A percentile compares a stretch with the other conserved stretches of the same genome.
phyloP scores from a whole-genome alignment of 1,140 invertebrate genomes.

The Brachionus rotundiformis region DNA sequence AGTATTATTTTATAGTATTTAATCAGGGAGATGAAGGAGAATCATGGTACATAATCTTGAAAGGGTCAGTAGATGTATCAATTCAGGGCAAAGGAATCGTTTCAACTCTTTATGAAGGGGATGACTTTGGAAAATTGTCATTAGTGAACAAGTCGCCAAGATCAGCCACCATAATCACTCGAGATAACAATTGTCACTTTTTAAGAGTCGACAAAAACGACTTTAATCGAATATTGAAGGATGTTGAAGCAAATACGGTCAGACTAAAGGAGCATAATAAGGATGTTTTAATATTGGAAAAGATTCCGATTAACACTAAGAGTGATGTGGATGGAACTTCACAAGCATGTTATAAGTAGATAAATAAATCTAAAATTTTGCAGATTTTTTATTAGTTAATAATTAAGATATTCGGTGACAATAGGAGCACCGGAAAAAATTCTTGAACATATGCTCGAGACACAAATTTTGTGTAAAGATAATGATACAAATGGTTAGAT shows the following conservation, averaged over 20 bases:
- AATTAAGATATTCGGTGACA: slow-evolving; percentile 79
- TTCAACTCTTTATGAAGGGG: slow-evolving; percentile 78
- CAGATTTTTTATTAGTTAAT: slow-evolving; percentile 49
- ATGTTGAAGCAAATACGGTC: slow-evolving; percentile 85
- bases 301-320: slow-evolving; percentile 67
- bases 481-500: slow-evolving; percentile 59
- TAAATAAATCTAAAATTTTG: slow-evolving; percentile 34
- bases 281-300: slow-evolving; percentile 80
- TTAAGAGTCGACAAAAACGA: slow-evolving; percentile 82
- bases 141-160: slow-evolving; percentile 83
- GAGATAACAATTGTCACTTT: slow-evolving; percentile 82
- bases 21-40: slow-evolving; percentile 85
- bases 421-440: slow-evolving; percentile 83
- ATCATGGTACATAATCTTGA: slow-evolving; percentile 83
- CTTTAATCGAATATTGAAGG: slow-evolving; percentile 79
- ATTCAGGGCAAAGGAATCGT: slow-evolving; percentile 83
- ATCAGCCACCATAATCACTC: slow-evolving; percentile 79
- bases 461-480: slow-evolving; percentile 70
- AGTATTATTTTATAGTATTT: slow-evolving; percentile 70
- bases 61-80: slow-evolving; percentile 80
- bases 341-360: slow-evolving; percentile 71
- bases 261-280: slow-evolving; percentile 81
- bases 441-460: slow-evolving; percentile 81
- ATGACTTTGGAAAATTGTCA: slow-evolving; percentile 85
- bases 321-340: slow-evolving; percentile 57